Base-by-base conservation (phyloP, 2,113 vertebrate genomes). In the Lucifuga dentata region DNA sequence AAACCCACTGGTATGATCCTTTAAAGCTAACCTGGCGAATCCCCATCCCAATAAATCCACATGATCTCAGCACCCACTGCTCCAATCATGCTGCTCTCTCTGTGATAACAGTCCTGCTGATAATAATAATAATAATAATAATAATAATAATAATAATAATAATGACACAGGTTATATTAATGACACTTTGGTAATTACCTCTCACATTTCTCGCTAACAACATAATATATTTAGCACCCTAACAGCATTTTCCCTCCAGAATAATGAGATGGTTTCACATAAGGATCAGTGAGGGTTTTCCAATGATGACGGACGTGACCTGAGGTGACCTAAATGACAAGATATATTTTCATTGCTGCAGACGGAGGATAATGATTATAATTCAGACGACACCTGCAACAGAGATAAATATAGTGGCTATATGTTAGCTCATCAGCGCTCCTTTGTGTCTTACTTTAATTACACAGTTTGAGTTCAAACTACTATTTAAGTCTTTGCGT, bases 151-250 rank as follows among this genome's bases (percentile, higher is more conserved):
- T 38, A 35, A 49, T 63, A 35, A 21, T 5, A 11, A 5, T 74
- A 52, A 75, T 80, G 64, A 66, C 43, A 67, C 46, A 70, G 67
- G 64, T 76, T 73, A 46, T 50, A 70, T 46, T 10, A 78, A 70
- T 73, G 64, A 74, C 64, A 65, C 59, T 58, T 49, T 40, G 20
- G 45, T 81, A 78, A 86, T 78, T 55, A 78, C 59, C 55, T 1
- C 59, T 65, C 45, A 44, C 29, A 51, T 69, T 65, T 58, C 16
- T 32, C 8, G 0, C 16, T 60, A 50, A 60, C 16, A 7, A 66
- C 21, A 49, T 43, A 20, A 69, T 76, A 44, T 59, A 81, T 79
- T 61, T 62, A 61, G 77, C 36, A 26, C 20, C 8, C 8, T 59
- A 59, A 78, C 63, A 33, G 45, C 62, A 65, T 19, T 50, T 50